Percentiles rank a stretch among this genome's conserved stretches.
Evolutionary conservation across 2,113 vertebrate species (phyloP).

Genomic region (Semnornis frantzii): DNA sequence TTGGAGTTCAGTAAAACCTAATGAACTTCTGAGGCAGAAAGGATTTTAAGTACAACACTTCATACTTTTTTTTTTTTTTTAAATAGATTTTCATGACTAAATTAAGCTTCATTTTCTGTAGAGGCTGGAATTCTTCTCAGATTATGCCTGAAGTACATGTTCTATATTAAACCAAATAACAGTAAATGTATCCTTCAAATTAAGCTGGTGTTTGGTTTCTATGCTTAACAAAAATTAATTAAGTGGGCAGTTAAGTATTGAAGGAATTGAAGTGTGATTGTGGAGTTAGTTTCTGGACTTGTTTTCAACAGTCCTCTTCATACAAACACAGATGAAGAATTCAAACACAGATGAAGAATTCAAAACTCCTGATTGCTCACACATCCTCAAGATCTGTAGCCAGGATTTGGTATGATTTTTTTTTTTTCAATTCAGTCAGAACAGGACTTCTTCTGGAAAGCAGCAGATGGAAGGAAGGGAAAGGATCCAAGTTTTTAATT

Average conservation of each 20-base stretch:
- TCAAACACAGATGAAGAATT: constrained; percentile 46
- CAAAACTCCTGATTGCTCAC: constrained; percentile 43
- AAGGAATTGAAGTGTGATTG: background rate
- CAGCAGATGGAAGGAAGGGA: constrained; percentile 58
- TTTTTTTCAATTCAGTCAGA: constrained; percentile 41
- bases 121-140: background rate
- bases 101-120: background rate
- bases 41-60: background rate
- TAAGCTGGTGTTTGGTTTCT: background rate
- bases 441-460: constrained; percentile 45
- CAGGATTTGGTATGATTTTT: constrained; percentile 19
- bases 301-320: background rate
- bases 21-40: background rate
- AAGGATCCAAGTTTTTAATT: constrained; percentile 49
- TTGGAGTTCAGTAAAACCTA: background rate
- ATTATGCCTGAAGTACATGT: background rate
- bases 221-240: background rate
- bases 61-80: background rate
- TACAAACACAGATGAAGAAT: constrained; percentile 41
- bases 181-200: background rate
- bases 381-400: constrained; percentile 42
- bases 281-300: background rate
- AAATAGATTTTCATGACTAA: background rate
- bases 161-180: background rate
- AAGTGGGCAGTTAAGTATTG: background rate